Conservation (phyloP, 2,113 vertebrate species). For the Poeciliopsis occidentalis region DNA sequence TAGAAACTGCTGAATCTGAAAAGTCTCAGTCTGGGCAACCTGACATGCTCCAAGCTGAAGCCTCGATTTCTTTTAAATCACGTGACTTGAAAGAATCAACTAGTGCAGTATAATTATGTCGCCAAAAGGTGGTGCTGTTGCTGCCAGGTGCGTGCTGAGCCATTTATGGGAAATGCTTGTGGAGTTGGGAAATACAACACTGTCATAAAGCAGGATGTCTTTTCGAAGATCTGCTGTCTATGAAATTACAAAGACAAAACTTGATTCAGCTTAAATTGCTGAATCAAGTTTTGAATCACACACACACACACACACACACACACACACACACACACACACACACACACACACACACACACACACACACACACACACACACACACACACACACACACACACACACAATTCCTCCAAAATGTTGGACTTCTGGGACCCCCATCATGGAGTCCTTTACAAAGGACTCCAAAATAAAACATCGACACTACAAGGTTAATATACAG, state of each 20-base stretch:
- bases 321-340: no score
- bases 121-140: conserved; percentile 27
- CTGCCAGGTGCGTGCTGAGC: fast-evolving
- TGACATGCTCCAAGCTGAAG: neutral
- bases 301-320: no score
- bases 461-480: neutral
- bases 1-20: conserved; percentile 21
- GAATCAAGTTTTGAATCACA: no score
- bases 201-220: neutral
- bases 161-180: conserved; percentile 39
- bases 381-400: neutral
- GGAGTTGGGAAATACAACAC: conserved; percentile 2
- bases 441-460: neutral
- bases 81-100: conserved; percentile 45
- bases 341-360: no score
- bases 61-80: conserved; percentile 56
- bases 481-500: no score
- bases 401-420: neutral
- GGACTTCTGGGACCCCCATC: neutral
- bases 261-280: neutral
- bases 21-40: neutral
- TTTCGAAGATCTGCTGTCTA: neutral
- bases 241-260: neutral
- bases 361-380: no score
- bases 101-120: neutral